Evolutionary conservation across 2,797 vertebrate species (phyloP).

Genomic region (Characodon lateralis): DNA sequence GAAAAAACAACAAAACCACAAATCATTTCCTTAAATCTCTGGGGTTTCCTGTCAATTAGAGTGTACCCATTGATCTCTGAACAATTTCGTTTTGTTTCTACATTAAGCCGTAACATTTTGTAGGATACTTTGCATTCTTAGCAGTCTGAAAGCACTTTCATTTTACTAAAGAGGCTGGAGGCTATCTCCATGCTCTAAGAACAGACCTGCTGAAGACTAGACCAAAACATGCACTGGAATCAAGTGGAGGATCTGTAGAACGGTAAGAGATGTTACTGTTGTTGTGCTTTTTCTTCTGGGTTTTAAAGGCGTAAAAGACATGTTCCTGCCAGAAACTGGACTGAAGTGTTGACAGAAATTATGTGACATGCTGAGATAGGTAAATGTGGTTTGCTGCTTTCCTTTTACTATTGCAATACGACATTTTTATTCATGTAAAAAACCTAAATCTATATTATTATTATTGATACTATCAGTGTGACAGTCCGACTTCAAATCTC

Average conservation of each 20-base stretch:
- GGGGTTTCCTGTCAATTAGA: neutral
- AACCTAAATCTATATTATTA: neutral
- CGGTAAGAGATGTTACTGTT: neutral
- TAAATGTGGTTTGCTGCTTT: neutral
- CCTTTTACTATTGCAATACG: neutral
- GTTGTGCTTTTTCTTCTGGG: neutral
- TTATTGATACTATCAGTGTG: neutral
- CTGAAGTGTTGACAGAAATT: neutral
- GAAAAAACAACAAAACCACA: too few species aligned
- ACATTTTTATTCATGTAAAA: neutral
- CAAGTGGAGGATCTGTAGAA: neutral
- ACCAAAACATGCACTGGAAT: neutral
- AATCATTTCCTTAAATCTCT: neutral
- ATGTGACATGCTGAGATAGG: neutral
- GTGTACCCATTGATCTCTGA: neutral
- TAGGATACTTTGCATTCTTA: neutral
- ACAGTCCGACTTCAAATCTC: neutral
- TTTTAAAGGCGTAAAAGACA: neutral
- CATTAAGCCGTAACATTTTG: neutral
- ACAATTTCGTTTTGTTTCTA: neutral
- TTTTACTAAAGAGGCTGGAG: neutral
- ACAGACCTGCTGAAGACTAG: neutral
- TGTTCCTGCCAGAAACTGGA: neutral
- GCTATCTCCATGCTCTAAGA: neutral
- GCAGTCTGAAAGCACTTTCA: neutral